Percentiles rank a stretch among this genome's conserved stretches.
These are phyloP conservation scores for Ligdia adustata DNA, from an alignment of 2,888 invertebrate genomes.

Conservation along the genomic window DNA sequence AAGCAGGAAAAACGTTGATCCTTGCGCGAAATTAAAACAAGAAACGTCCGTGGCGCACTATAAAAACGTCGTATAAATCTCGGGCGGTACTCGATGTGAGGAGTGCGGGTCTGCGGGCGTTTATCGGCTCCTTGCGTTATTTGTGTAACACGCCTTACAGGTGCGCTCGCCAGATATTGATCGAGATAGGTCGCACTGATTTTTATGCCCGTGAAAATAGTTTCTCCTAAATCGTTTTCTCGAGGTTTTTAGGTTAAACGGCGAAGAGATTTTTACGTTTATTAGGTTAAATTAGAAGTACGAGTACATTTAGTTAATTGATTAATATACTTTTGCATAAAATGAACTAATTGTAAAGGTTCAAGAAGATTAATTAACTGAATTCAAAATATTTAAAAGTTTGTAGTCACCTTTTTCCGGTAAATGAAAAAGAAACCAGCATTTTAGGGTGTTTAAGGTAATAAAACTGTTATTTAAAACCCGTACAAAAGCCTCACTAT, in stretches of 20 bases:
- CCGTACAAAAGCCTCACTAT: too few species aligned
- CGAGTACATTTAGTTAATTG: too few species aligned
- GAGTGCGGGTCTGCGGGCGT: slow-evolving; percentile 54
- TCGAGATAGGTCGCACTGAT: slow-evolving; percentile 47
- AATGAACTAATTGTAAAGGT: neutral
- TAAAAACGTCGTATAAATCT: slow-evolving; percentile 77
- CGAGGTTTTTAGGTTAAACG: slow-evolving; percentile 1
- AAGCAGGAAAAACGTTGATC: slow-evolving; percentile 59
- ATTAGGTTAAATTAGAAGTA: neutral
- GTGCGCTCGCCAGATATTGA: slow-evolving; percentile 58
- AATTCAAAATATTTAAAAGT: too few species aligned
- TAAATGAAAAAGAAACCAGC: neutral
- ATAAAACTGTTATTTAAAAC: too few species aligned
- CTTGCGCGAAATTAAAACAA: slow-evolving; percentile 76
- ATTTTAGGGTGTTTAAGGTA: neutral
- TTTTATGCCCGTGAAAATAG: slow-evolving; percentile 32
- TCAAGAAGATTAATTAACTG: too few species aligned
- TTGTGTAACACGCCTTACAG: slow-evolving; percentile 63
- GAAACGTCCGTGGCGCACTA: slow-evolving; percentile 74
- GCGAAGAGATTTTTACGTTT: neutral
- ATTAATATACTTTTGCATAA: neutral
- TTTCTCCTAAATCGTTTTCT: slow-evolving; percentile 21
- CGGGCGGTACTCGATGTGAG: slow-evolving; percentile 58
- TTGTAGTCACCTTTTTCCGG: too few species aligned
- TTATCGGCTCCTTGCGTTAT: slow-evolving; percentile 63